Conservation (phyloP, 30 jellyfish, hydroid and myxozoan species). For the Hydra vulgaris region DNA sequence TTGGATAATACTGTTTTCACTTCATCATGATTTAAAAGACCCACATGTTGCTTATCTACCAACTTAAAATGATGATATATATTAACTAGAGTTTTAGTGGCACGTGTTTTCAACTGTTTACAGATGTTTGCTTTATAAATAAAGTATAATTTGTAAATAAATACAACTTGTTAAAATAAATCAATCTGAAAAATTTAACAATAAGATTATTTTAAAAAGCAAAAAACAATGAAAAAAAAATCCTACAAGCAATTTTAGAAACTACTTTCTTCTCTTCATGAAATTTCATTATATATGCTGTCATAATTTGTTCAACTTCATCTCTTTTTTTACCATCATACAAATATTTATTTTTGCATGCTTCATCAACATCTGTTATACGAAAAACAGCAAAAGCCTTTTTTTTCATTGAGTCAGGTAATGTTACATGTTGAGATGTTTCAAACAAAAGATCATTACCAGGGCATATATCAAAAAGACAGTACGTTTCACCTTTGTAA, state of each 20-base stretch:
- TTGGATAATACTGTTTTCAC: constrained; percentile 44
- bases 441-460: constrained; percentile 50
- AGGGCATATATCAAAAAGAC: constrained; percentile 51
- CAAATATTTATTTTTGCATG: constrained; percentile 34
- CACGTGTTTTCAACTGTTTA: constrained; percentile 45
- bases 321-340: constrained; percentile 57
- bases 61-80: constrained; percentile 45
- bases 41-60: constrained; percentile 54
- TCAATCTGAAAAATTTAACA: no score
- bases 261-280: not conserved
- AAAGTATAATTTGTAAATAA: no score
- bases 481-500: constrained; percentile 26
- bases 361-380: constrained; percentile 63
- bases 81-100: constrained; percentile 46
- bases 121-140: constrained; percentile 36
- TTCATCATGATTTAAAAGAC: constrained; percentile 43
- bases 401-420: constrained; percentile 48
- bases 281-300: not conserved
- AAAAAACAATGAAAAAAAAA: no score
- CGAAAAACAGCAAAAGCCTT: constrained; percentile 35
- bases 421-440: constrained; percentile 49
- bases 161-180: no score
- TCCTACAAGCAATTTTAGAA: not conserved
- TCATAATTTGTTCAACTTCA: constrained; percentile 14
- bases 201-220: no score